Evolutionary conservation across 1,140 invertebrate species (phyloP).

Genomic region (Himalopsyche phryganea): DNA sequence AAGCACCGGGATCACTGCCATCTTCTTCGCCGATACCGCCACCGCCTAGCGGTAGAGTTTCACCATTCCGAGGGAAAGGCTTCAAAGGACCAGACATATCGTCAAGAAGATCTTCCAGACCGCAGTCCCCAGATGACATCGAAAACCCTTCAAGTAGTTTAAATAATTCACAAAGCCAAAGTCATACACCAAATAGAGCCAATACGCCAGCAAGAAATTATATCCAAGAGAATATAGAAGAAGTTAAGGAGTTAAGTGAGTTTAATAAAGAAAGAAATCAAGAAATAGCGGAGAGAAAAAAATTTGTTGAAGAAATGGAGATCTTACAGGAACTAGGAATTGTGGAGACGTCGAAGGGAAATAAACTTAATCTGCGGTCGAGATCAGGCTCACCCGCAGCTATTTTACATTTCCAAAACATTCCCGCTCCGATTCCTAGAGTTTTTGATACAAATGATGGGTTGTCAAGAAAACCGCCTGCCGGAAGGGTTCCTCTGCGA

Average conservation of each 20-base stretch:
- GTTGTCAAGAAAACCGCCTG: constrained; percentile 36
- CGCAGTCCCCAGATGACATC: constrained; percentile 40
- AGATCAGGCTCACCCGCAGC: constrained; percentile 48
- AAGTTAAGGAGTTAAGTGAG: constrained; percentile 49
- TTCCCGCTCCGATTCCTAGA: constrained; percentile 23
- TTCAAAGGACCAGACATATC: constrained; percentile 44
- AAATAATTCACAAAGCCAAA: constrained; percentile 42
- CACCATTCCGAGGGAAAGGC: constrained; percentile 51
- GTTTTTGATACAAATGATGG: constrained; percentile 6
- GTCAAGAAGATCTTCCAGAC: constrained; percentile 37
- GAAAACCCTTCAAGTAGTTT: constrained; percentile 41
- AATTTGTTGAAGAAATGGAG: constrained; percentile 47
- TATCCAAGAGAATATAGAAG: constrained; percentile 51
- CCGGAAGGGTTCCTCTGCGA: constrained; percentile 41
- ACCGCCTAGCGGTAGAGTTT: constrained; percentile 37
- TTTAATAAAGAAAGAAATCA: constrained; percentile 51
- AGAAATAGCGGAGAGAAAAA: constrained; percentile 47
- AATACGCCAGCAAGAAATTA: constrained; percentile 45
- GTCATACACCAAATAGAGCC: constrained; percentile 41
- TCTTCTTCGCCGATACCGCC: constrained; percentile 39
- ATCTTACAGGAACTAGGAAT: constrained; percentile 49
- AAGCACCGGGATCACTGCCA: constrained; percentile 36
- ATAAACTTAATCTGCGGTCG: constrained; percentile 43
- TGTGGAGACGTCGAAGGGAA: constrained; percentile 40
- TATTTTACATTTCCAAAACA: constrained; percentile 42